These are phyloP conservation scores for Norana najaformis DNA, from an alignment of 2,888 invertebrate species.

Conservation along the genomic window DNA sequence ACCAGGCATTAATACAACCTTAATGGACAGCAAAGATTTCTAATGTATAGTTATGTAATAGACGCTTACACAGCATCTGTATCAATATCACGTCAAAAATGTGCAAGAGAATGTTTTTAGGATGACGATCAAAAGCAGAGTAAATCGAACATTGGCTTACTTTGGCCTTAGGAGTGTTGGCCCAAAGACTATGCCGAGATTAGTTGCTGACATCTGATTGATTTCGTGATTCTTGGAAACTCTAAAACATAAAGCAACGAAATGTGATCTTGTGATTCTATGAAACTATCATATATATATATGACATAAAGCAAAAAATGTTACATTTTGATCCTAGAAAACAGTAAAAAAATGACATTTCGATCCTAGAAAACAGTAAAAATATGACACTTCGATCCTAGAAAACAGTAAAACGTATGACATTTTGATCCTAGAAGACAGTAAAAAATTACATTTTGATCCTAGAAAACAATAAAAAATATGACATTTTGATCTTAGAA, in stretches of 20 bases:
- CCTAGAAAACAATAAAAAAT: too few relatives aligned
- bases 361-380: too few relatives aligned
- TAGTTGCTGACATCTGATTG: constrained; percentile 68
- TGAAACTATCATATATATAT: background rate
- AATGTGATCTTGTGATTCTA: background rate
- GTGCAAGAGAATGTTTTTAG: background rate
- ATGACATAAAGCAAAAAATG: background rate
- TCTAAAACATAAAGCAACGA: background rate
- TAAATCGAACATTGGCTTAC: constrained; percentile 31
- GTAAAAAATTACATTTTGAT: too few relatives aligned
- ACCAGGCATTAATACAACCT: background rate
- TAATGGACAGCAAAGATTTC: background rate
- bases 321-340: too few relatives aligned
- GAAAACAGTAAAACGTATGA: too few relatives aligned
- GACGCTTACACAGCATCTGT: background rate
- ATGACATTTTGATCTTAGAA: too few relatives aligned
- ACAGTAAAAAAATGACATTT: too few relatives aligned
- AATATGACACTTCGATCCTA: too few relatives aligned
- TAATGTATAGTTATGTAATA: too few relatives aligned
- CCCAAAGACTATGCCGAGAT: constrained; percentile 70
- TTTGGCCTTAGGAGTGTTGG: constrained; percentile 66
- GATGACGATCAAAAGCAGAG: background rate
- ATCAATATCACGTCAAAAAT: background rate
- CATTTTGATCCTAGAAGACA: too few relatives aligned
- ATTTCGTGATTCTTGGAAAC: constrained; percentile 51